phyloP scores from a whole-genome alignment of 2,797 vertebrate species.

The Peromyscus aztecus region DNA sequence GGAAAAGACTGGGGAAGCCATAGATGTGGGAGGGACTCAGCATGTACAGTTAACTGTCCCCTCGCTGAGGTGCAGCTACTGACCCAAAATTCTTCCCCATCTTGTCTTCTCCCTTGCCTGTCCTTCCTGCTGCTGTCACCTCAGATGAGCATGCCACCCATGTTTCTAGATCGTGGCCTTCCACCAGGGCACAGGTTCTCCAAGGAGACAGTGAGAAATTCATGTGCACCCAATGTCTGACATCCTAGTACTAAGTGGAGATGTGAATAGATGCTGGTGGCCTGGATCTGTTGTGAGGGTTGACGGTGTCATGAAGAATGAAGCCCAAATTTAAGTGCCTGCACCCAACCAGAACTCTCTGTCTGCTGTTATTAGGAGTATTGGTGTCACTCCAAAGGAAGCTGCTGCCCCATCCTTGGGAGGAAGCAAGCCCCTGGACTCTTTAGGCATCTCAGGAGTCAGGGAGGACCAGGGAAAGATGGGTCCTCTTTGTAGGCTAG shows the following conservation, averaged over 20 bases:
- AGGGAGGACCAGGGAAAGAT: not conserved
- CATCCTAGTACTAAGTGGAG: not conserved
- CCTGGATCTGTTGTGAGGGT: not conserved
- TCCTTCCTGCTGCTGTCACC: not conserved
- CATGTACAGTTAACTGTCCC: rapidly evolving
- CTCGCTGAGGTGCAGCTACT: not conserved
- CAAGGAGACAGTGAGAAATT: no score
- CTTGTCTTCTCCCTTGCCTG: not conserved
- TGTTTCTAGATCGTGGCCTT: not conserved
- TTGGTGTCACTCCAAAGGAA: not conserved
- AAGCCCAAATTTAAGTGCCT: not conserved
- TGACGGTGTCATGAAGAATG: rapidly evolving
- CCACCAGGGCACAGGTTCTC: not conserved
- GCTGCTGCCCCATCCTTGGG: no score
- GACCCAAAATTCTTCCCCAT: not conserved
- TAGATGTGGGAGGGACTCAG: not conserved
- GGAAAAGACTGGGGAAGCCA: not conserved
- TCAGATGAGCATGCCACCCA: not conserved
- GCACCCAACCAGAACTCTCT: not conserved
- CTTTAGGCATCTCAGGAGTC: not conserved
- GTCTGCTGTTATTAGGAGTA: no score
- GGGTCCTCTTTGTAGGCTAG: not conserved
- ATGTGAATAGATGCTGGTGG: not conserved
- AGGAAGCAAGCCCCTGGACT: not conserved
- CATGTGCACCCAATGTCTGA: no score